Evolutionary conservation across 2,888 invertebrate genomes (phyloP).

Genomic region (Pandemis heparana): DNA sequence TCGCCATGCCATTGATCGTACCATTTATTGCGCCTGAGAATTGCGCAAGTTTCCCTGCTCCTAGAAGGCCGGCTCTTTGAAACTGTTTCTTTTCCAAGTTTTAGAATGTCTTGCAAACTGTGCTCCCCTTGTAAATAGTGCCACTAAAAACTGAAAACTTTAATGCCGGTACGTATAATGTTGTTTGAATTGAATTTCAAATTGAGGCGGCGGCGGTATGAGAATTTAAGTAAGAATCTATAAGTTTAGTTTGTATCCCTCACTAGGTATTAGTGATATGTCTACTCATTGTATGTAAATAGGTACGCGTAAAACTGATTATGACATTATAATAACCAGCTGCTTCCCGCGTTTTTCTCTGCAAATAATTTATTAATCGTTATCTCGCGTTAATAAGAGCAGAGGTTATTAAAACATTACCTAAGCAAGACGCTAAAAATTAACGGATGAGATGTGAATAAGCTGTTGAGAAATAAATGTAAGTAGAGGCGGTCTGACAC

Average conservation of each 20-base stretch:
- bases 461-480: conserved; percentile 33
- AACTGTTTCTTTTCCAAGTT: conserved; percentile 78
- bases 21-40: conserved; percentile 79
- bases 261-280: not conserved
- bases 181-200: conserved; percentile 36
- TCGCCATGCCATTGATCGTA: conserved; percentile 70
- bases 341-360: too few relatives aligned
- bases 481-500: conserved; percentile 40
- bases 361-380: too few relatives aligned
- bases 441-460: conserved; percentile 10
- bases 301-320: too few relatives aligned
- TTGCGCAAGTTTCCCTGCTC: conserved; percentile 74
- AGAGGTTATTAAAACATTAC: too few relatives aligned
- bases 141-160: conserved; percentile 42
- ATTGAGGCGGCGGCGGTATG: conserved; percentile 6
- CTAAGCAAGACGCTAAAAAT: not conserved
- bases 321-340: too few relatives aligned
- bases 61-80: conserved; percentile 63
- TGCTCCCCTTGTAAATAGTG: conserved; percentile 50
- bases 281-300: too few relatives aligned
- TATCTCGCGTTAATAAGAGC: too few relatives aligned
- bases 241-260: too few relatives aligned
- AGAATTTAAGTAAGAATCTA: not conserved
- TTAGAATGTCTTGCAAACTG: conserved; percentile 68
- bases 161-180: conserved; percentile 43